These are phyloP conservation scores for Mustela lutreola DNA, from an alignment of 2,113 vertebrate genomes.

Conservation along the genomic window DNA sequence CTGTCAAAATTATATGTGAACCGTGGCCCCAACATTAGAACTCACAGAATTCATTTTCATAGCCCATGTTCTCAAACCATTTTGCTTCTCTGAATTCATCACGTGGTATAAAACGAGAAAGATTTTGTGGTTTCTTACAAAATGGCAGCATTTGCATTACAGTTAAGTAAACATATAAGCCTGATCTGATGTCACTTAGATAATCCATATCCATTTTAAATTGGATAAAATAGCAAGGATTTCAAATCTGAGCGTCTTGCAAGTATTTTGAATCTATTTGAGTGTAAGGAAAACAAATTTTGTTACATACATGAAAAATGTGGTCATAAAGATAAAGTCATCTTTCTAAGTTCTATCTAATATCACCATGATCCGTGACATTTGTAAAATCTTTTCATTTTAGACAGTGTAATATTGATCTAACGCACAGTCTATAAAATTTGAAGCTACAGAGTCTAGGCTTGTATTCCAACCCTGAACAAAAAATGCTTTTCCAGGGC, in stretches of 20 bases:
- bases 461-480: background rate
- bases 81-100: background rate
- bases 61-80: background rate
- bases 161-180: background rate
- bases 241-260: background rate
- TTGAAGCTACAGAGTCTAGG: conserved; percentile 15
- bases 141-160: background rate
- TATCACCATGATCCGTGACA: background rate
- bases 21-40: background rate
- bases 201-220: background rate
- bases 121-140: background rate
- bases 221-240: background rate
- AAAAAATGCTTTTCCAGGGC: background rate
- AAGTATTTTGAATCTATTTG: conserved; percentile 14
- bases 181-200: background rate
- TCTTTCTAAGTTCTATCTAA: background rate
- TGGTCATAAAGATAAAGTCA: background rate
- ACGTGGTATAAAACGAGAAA: background rate
- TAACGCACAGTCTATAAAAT: conserved; percentile 21
- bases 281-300: background rate
- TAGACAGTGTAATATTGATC: background rate
- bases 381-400: conserved; percentile 27
- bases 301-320: background rate
- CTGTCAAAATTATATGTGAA: conserved; percentile 40
- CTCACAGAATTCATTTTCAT: background rate